A percentile compares a stretch with the other conserved stretches of the same genome.
phyloP scores from a whole-genome alignment of 2,888 invertebrate genomes.

The Cyclophora punctaria region DNA sequence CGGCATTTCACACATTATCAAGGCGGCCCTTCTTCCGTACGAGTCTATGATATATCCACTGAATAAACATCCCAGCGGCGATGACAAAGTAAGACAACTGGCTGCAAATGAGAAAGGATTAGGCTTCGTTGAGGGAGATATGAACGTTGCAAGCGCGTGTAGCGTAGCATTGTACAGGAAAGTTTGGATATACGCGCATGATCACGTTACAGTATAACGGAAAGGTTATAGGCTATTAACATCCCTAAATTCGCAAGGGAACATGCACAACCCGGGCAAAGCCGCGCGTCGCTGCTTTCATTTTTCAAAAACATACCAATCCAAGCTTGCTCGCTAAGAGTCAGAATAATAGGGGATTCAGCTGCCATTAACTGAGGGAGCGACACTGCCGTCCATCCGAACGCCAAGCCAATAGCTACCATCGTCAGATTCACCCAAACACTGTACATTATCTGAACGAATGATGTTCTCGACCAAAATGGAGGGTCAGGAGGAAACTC shows the following conservation, averaged over 20 bases:
- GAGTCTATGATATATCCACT: constrained; percentile 78
- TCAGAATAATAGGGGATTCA: constrained; percentile 53
- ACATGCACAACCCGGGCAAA: too few relatives aligned
- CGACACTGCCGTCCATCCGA: constrained; percentile 76
- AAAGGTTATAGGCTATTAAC: too few relatives aligned
- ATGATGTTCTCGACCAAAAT: constrained; percentile 38
- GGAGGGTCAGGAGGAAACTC: constrained; percentile 30
- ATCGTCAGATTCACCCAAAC: constrained; percentile 69
- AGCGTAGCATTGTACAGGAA: too few relatives aligned
- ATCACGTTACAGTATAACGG: too few relatives aligned
- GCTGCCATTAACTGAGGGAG: constrained; percentile 67
- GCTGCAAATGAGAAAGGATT: constrained; percentile 47
- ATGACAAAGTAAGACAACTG: constrained; percentile 72
- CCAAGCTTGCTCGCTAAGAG: constrained; percentile 71
- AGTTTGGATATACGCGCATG: too few relatives aligned
- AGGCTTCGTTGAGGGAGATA: too few relatives aligned
- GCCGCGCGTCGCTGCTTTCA: too few relatives aligned
- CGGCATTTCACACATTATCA: constrained; percentile 76
- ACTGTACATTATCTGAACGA: constrained; percentile 44
- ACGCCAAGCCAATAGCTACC: constrained; percentile 75
- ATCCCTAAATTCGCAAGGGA: too few relatives aligned
- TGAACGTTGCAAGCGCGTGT: too few relatives aligned
- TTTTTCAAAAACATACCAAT: constrained; percentile 62
- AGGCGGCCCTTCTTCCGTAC: constrained; percentile 73
- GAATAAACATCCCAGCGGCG: constrained; percentile 77